A percentile compares a stretch with the other conserved stretches of the same genome.
phyloP scores from a whole-genome alignment of 2,797 vertebrate species.

The Clarias pachynema region DNA sequence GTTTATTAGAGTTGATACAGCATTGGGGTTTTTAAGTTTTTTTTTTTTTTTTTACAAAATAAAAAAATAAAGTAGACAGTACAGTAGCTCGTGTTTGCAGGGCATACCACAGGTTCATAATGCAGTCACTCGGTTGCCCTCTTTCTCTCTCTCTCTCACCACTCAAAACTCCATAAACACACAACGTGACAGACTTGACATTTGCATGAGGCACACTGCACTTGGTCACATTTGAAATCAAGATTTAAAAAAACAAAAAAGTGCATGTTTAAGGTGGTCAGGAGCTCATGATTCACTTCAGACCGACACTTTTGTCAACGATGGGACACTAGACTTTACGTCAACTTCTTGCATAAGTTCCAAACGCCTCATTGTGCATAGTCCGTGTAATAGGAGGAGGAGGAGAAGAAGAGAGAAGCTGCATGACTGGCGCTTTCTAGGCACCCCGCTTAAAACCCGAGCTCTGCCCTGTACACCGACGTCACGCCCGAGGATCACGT shows the following conservation, averaged over 20 bases:
- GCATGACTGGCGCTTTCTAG: constrained; percentile 18
- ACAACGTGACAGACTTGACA: constrained; percentile 21
- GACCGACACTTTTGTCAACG: constrained; percentile 18
- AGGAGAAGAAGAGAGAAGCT: constrained; percentile 45
- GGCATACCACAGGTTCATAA: constrained; percentile 47
- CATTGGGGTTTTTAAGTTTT: constrained; percentile 56
- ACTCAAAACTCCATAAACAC: constrained; percentile 24
- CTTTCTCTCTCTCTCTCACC: not conserved
- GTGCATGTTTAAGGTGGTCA: constrained; percentile 37
- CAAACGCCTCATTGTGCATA: constrained; percentile 32
- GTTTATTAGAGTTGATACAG: constrained; percentile 79
- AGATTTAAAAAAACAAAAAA: constrained; percentile 2
- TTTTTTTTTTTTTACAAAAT: constrained; percentile 63
- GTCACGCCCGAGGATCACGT: constrained; percentile 42
- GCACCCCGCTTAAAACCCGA: constrained; percentile 27
- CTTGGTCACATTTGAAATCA: constrained; percentile 16
- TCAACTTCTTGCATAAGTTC: constrained; percentile 14
- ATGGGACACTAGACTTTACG: constrained; percentile 19
- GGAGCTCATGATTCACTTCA: constrained; percentile 34
- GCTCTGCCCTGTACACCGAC: constrained; percentile 38
- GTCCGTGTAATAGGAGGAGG: constrained; percentile 35
- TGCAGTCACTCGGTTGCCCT: constrained; percentile 34
- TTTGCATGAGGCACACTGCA: constrained; percentile 22
- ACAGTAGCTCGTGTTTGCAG: constrained; percentile 63
- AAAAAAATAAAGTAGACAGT: constrained; percentile 66